These are phyloP conservation scores for Spea hammondii DNA, from an alignment of 2,797 vertebrate species.

Conservation along the genomic window DNA sequence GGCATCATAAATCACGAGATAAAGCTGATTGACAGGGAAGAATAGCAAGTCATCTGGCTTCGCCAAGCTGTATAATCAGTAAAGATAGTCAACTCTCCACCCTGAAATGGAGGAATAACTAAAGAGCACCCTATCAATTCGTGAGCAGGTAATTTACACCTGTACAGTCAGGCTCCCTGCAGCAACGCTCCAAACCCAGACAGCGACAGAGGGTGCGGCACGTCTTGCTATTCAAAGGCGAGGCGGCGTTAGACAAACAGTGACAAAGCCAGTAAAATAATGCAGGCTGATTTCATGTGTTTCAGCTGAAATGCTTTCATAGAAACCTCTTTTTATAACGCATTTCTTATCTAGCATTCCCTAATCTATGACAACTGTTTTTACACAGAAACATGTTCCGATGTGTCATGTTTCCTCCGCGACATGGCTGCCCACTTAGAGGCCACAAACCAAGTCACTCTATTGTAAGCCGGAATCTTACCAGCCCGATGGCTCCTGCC, in stretches of 20 bases:
- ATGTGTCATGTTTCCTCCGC: no score
- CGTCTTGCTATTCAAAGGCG: conserved; percentile 60
- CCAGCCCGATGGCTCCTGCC: no score
- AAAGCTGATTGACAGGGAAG: conserved; percentile 20
- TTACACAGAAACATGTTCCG: background rate
- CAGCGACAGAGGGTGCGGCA: conserved; percentile 64
- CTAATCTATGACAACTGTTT: conserved; percentile 11
- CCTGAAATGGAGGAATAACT: conserved; percentile 52
- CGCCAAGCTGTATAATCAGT: conserved; percentile 45
- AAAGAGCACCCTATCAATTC: conserved; percentile 53
- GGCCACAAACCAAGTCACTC: no score
- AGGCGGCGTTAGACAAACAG: conserved; percentile 58
- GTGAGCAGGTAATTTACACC: conserved; percentile 63
- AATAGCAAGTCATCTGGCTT: conserved; percentile 42
- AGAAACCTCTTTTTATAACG: conserved; percentile 9
- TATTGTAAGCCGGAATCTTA: no score
- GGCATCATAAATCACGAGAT: conserved; percentile 49
- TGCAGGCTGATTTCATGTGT: conserved; percentile 24
- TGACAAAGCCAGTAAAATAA: conserved; percentile 55
- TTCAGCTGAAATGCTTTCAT: background rate
- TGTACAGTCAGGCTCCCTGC: conserved; percentile 66
- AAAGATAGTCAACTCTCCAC: conserved; percentile 59
- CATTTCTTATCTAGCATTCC: conserved; percentile 14
- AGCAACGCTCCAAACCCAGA: conserved; percentile 59
- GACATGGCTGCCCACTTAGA: no score